Conservation (phyloP, 2,888 invertebrate genomes). For the Drosophila quinaria region DNA sequence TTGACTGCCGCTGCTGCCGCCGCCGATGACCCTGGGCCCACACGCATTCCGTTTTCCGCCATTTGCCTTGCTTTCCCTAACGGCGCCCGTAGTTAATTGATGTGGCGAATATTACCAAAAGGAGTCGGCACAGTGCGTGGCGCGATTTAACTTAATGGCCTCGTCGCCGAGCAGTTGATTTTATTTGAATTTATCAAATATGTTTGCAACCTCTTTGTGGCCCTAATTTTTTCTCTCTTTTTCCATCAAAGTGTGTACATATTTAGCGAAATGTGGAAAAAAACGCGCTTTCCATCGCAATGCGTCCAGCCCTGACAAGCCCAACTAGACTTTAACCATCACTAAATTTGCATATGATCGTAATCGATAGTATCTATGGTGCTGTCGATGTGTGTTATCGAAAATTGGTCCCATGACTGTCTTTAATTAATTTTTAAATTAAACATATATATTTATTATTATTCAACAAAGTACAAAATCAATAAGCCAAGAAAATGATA, state of each 20-base stretch:
- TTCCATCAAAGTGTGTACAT: slow-evolving; percentile 70
- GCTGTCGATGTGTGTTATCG: too few relatives aligned
- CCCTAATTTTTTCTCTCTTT: slow-evolving; percentile 78
- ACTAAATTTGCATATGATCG: slow-evolving; percentile 9
- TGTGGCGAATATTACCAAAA: slow-evolving; percentile 60
- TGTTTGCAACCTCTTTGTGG: slow-evolving; percentile 77
- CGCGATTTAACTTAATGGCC: slow-evolving; percentile 60
- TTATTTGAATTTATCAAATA: slow-evolving; percentile 70
- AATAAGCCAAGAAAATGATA: too few relatives aligned
- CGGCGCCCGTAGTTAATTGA: slow-evolving; percentile 54
- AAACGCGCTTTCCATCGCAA: slow-evolving; percentile 55
- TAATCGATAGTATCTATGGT: slow-evolving; percentile 12
- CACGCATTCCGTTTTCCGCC: slow-evolving; percentile 84
- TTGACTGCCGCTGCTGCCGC: slow-evolving; percentile 49
- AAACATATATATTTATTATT: too few relatives aligned
- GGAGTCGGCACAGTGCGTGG: slow-evolving; percentile 57
- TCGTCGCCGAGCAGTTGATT: slow-evolving; percentile 62
- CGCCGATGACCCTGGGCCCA: slow-evolving; percentile 73
- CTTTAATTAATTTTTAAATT: too few relatives aligned
- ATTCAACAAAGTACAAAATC: too few relatives aligned
- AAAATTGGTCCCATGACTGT: too few relatives aligned
- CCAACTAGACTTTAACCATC: slow-evolving; percentile 36
- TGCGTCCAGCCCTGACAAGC: slow-evolving; percentile 53
- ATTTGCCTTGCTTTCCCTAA: slow-evolving; percentile 69
- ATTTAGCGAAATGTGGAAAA: slow-evolving; percentile 51